Conservation (phyloP, 2,797 vertebrate genomes). For the Podargus strigoides region DNA sequence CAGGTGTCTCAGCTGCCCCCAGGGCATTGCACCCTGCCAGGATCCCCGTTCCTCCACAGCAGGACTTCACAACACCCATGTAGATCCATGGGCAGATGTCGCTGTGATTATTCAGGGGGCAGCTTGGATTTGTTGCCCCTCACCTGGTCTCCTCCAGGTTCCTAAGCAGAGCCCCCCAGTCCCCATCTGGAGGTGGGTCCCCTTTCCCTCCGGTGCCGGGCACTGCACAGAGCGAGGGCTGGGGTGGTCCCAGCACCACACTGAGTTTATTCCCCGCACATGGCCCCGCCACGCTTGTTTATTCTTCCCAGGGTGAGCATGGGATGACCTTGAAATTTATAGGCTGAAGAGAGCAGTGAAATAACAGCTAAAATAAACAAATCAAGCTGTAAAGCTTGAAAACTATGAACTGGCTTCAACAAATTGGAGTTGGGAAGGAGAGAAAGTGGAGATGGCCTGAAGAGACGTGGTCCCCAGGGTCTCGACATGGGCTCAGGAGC, state of each 20-base stretch:
- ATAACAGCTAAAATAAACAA: conserved; percentile 63
- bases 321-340: conserved; percentile 68
- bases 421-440: neutral
- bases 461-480: rapidly evolving
- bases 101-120: neutral
- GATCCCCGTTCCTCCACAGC: neutral
- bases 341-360: conserved; percentile 56
- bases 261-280: conserved; percentile 19
- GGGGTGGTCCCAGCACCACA: neutral
- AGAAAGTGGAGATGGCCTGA: neutral
- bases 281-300: conserved; percentile 54
- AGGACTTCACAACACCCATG: rapidly evolving
- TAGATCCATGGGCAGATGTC: rapidly evolving
- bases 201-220: neutral
- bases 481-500: neutral
- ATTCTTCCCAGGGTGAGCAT: conserved; percentile 53
- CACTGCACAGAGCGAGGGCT: neutral
- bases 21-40: neutral
- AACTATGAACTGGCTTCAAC: conserved; percentile 24
- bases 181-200: neutral
- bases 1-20: neutral
- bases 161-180: neutral
- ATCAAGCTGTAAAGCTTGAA: conserved; percentile 52
- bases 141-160: neutral
- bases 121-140: neutral